Evolutionary conservation across 2,888 invertebrate species (phyloP), one percentile per base, ranked within the genome.

Genomic region (Nomada hirtipes): DNA sequence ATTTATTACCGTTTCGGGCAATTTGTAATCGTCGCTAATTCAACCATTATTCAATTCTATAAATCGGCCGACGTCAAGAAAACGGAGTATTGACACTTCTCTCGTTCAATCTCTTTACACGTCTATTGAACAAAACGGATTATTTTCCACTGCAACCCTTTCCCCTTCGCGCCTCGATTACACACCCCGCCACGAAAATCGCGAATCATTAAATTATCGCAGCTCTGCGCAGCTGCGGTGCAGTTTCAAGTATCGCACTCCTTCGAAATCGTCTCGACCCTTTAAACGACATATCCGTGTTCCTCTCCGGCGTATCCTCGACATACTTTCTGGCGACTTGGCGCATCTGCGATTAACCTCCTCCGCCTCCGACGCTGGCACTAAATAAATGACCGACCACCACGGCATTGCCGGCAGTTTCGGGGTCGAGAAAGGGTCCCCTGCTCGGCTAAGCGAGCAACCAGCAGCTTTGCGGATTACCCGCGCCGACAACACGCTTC

Each of bases 301-400:
- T 65, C 42, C 55, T 73, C 57, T 20, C 77, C 26, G 29, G 60
- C 61, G 79, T 23, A 71, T 71, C 67, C 52, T 67, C 59, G 44
- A 29, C 55, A 53, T 61, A 65, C 90, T 91, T 91, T 91, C 89
- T 90, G 88, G 86, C 89, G 87, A 91, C 89, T 92, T 91, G 90
- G 86, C 88, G 84, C 52, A 75, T 75, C 82, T 84, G 90, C 91
- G 92, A 93, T 93, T 93, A 93, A 93, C 83, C 80, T 84, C 74
- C 60, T 29, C n/a, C 67, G 64, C 52, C 55, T 20, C 23, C 52
- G 23, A 59, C 67, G 55, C 63, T 42, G 74, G 83, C 82, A 78
- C 55, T 89, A 90, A 90, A 90, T 92, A 90, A 92, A 92, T 90
- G 90, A 84, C 77, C 64, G 36, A 29, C 70, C 68, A 61, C 74